Evolutionary conservation across 2,797 vertebrate species (phyloP).

Genomic region (Coluber constrictor): DNA sequence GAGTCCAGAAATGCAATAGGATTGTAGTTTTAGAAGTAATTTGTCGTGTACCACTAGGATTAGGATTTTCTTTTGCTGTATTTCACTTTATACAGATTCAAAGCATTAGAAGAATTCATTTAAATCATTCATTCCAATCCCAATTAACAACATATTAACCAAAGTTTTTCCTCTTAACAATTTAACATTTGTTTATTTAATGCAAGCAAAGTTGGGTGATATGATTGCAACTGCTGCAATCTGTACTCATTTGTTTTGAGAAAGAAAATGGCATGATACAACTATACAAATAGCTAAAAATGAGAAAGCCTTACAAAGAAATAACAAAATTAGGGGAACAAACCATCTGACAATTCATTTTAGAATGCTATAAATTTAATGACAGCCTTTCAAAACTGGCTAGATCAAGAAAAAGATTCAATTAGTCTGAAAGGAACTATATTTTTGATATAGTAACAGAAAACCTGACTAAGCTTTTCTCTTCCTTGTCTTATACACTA

Average conservation of each 20-base stretch:
- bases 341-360: not conserved
- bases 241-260: not conserved
- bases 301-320: not conserved
- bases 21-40: too few species aligned
- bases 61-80: not conserved
- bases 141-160: not conserved
- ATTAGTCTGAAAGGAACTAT: not conserved
- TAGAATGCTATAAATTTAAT: not conserved
- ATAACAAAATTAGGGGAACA: not conserved
- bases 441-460: not conserved
- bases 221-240: not conserved
- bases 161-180: not conserved
- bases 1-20: too few species aligned
- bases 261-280: not conserved
- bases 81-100: not conserved
- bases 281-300: not conserved
- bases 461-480: not conserved
- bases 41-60: too few species aligned
- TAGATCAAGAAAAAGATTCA: not conserved
- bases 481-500: not conserved
- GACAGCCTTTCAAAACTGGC: not conserved
- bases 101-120: not conserved
- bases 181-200: conserved; percentile 15
- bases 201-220: not conserved
- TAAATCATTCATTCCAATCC: not conserved